Conservation (phyloP, 2,113 vertebrate genomes). For the Cryptomyrus ogoouensis region DNA sequence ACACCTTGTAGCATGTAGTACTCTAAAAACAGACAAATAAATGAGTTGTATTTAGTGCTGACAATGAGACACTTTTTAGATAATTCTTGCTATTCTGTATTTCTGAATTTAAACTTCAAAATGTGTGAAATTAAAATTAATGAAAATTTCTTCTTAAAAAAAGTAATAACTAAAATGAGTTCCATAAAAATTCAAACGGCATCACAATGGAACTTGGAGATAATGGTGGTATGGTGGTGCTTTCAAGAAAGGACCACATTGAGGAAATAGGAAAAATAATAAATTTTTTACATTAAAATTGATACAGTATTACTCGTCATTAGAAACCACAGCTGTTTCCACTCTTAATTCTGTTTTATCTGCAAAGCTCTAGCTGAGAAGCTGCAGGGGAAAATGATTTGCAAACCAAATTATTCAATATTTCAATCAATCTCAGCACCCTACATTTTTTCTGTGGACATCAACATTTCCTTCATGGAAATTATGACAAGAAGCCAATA, state of each 20-base stretch:
- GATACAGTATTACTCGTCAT: background rate
- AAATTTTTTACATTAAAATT: conserved; percentile 2
- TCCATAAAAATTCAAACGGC: background rate
- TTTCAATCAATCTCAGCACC: conserved; percentile 1
- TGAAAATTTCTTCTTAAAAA: background rate
- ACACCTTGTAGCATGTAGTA: background rate
- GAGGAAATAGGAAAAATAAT: background rate
- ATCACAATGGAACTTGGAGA: background rate
- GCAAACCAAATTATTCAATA: background rate
- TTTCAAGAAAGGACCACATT: background rate
- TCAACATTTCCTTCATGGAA: background rate
- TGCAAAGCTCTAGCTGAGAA: background rate
- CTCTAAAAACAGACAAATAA: background rate
- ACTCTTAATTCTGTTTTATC: background rate
- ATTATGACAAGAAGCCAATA: background rate
- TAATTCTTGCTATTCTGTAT: background rate
- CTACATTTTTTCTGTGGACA: background rate
- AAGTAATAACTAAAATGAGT: background rate
- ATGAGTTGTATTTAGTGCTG: background rate
- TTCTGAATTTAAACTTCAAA: background rate
- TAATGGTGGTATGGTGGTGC: background rate
- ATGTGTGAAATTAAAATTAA: background rate
- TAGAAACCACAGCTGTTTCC: background rate
- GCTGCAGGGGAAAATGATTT: background rate
- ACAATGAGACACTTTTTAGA: background rate